Percentiles rank a stretch among this genome's conserved stretches.
phyloP scores from a whole-genome alignment of 2,888 invertebrate species.

The Bombyx huttoni region DNA sequence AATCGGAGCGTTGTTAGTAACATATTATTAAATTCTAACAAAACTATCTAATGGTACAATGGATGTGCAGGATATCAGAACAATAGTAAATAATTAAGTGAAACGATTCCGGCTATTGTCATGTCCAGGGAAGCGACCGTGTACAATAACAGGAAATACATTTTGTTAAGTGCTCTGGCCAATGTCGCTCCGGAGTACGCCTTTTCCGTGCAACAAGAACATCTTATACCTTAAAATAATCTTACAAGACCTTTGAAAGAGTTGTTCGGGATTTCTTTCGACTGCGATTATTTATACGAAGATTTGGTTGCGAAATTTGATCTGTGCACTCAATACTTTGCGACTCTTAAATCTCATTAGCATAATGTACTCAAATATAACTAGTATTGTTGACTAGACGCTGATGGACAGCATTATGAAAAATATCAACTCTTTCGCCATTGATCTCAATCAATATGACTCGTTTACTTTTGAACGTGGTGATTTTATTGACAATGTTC shows the following conservation, averaged over 20 bases:
- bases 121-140: slow-evolving; percentile 18
- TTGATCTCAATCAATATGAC: slow-evolving; percentile 16
- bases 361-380: slow-evolving; percentile 4
- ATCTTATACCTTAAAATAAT: background rate
- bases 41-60: background rate
- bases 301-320: background rate
- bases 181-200: slow-evolving; percentile 10
- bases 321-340: background rate
- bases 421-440: slow-evolving; percentile 30
- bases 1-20: background rate
- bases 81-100: slow-evolving; percentile 30
- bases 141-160: slow-evolving; percentile 39
- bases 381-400: slow-evolving; percentile 13
- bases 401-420: slow-evolving; percentile 20
- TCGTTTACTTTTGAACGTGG: background rate
- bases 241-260: background rate
- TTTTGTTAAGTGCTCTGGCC: slow-evolving; percentile 13
- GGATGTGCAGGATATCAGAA: slow-evolving; percentile 23
- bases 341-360: slow-evolving; percentile 7
- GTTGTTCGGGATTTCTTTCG: background rate
- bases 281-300: no score
- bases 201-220: slow-evolving; percentile 1
- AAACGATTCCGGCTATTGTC: slow-evolving; percentile 41
- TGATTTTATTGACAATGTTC: background rate
- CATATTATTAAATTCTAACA: background rate